Percentiles rank a stretch among this genome's conserved stretches.
phyloP scores from a whole-genome alignment of 2,888 invertebrate genomes.

The Steinernema carpocapsae region DNA sequence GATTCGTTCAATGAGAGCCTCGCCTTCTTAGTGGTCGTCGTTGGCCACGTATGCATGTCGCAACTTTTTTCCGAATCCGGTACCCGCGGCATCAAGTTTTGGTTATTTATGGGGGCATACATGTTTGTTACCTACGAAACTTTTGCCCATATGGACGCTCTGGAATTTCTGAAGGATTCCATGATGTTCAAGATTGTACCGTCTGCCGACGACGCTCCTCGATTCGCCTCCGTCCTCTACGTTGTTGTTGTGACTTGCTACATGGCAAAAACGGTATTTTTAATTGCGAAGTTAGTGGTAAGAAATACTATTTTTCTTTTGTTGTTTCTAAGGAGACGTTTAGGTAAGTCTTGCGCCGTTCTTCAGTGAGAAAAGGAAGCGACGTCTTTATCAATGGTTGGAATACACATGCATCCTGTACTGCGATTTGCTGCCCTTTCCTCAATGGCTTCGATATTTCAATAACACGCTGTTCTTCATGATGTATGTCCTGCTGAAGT shows the following conservation, averaged over 20 bases:
- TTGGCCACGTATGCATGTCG: constrained; percentile 17
- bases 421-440: constrained; percentile 23
- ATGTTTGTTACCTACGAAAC: constrained; percentile 12
- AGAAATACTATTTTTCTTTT: not conserved
- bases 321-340: too few relatives aligned
- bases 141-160: not conserved
- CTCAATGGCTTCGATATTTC: constrained; percentile 15
- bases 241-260: not conserved
- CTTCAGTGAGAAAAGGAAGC: constrained; percentile 16
- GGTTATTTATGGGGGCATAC: not conserved
- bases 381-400: constrained; percentile 21
- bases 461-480: constrained; percentile 12
- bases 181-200: not conserved
- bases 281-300: not conserved
- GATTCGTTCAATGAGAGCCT: not conserved
- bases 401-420: constrained; percentile 17
- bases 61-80: not conserved
- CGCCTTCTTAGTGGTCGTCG: constrained; percentile 8
- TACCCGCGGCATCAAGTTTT: constrained; percentile 1
- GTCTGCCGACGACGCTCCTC: not conserved
- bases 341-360: constrained; percentile 5
- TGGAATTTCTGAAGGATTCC: not conserved
- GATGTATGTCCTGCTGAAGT: constrained; percentile 10
- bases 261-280: not conserved
- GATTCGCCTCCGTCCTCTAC: constrained; percentile 2